Evolutionary conservation across 2,797 vertebrate species (phyloP).

Genomic region (Syncerus caffer): DNA sequence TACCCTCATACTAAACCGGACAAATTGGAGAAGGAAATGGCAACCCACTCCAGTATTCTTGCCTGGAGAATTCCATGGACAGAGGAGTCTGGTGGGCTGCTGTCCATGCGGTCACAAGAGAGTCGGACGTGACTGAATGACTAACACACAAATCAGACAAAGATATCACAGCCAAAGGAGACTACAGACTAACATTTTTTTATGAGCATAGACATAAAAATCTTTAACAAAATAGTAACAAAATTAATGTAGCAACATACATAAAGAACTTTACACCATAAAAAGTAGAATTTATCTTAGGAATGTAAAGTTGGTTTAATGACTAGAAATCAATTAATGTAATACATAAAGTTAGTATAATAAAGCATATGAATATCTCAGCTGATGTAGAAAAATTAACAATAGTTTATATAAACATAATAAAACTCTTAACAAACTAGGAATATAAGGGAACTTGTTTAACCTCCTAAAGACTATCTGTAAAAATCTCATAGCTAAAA

Average conservation of each 20-base stretch:
- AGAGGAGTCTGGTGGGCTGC: not conserved
- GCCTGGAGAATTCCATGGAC: not conserved
- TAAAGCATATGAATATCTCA: not conserved
- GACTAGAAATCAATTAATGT: not conserved
- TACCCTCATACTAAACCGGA: not conserved
- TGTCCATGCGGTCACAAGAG: not conserved
- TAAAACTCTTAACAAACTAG: not conserved
- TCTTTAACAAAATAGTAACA: not conserved
- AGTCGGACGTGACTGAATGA: not conserved
- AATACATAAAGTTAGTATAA: not conserved
- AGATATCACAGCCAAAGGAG: not conserved
- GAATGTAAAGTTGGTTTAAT: not conserved
- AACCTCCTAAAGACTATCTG: not conserved
- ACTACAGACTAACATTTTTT: not conserved
- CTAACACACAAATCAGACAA: not conserved
- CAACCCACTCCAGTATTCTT: not conserved
- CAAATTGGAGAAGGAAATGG: not conserved
- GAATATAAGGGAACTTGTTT: not conserved
- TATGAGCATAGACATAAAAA: not conserved
- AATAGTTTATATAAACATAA: not conserved
- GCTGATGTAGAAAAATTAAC: not conserved
- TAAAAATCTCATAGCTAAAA: not conserved
- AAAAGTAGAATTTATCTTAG: not conserved
- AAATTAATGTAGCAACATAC: not conserved
- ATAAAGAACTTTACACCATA: not conserved